These are phyloP conservation scores for Cricetomys ansorgei DNA, from an alignment of 2,113 vertebrate species.

Conservation along the genomic window DNA sequence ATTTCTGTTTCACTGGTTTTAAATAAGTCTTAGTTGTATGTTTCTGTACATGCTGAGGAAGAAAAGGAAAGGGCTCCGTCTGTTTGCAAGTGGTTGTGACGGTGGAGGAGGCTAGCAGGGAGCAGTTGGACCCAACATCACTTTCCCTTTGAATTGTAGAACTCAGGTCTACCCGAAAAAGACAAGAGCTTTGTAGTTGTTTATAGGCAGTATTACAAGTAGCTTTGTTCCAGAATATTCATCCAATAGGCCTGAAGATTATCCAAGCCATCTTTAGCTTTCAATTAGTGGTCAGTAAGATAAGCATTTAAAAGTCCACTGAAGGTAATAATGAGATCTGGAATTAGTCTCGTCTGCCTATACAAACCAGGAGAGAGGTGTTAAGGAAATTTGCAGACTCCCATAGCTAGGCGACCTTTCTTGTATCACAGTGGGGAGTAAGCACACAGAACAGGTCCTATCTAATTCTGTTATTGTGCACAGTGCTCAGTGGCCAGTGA, in stretches of 20 bases:
- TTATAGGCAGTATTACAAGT: not conserved
- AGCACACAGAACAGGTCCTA: not conserved
- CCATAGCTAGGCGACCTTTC: not conserved
- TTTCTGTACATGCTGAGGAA: not conserved
- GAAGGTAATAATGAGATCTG: not conserved
- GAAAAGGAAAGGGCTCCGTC: not conserved
- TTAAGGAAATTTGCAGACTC: not conserved
- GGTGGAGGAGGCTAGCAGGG: not conserved
- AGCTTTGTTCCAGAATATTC: conserved; percentile 29
- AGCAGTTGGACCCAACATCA: not conserved
- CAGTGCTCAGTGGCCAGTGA: not conserved
- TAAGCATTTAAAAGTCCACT: conserved; percentile 40
- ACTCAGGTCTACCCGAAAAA: conserved; percentile 19
- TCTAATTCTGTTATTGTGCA: not conserved
- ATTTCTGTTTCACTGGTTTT: conserved; percentile 11
- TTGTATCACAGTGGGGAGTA: not conserved
- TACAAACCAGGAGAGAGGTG: not conserved
- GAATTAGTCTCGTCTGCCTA: not conserved
- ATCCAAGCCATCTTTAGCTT: not conserved
- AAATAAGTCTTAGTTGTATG: conserved; percentile 41
- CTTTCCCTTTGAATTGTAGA: not conserved
- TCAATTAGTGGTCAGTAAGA: not conserved
- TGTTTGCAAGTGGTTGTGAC: not conserved
- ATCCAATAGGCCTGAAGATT: not conserved
- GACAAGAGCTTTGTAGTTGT: not conserved